Evolutionary conservation across 1,140 invertebrate genomes (phyloP), one percentile per base, ranked within the genome.

Genomic region (Asbolus verrucosus): DNA sequence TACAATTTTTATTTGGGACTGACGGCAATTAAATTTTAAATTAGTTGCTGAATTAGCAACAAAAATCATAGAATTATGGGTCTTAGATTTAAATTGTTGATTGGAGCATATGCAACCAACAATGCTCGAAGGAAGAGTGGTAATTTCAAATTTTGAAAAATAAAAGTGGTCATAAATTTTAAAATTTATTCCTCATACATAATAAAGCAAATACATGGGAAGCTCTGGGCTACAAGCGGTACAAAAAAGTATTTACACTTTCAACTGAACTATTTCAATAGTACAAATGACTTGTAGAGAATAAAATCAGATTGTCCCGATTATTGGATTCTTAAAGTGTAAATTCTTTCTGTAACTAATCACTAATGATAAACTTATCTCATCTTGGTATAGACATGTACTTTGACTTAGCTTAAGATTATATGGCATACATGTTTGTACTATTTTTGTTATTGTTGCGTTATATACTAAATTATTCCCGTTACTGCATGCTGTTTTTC

Each of bases 211-310:
- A 69, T 73, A 73, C 71, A 73, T 70, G 41, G 71, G 71, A 73
- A 73, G 71, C 70, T 72, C 70, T 72, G 38, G 41, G 60, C 70
- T 72, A 72, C 70, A 72, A 72, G 70, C 71, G 62, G 50, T 68
- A 59, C 61, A 24, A 46, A 24, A 21, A 59, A 73, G 30, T 66
- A 69, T 68, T 62, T 60, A 60, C 61, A 70, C 36, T 62, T 70
- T 41, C 14, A 66, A 69, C 27, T 8, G 14, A 54, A 18, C 15
- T 21, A 27, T 16, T 50, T 13, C n/a, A 15, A 11, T 65, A 13
- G 31, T 39, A 2, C 5, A 38, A 68, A 38, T 6, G 27, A 1
- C 31, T n/a, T n/a, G 5, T 27, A 27, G 43, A 0, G 9, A 67
- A 41, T 41, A 13, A 67, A 71, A 36, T 38, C 13, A 39, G 31